Conservation (phyloP, 2,113 vertebrate genomes). For the Salvelinus alpinus region DNA sequence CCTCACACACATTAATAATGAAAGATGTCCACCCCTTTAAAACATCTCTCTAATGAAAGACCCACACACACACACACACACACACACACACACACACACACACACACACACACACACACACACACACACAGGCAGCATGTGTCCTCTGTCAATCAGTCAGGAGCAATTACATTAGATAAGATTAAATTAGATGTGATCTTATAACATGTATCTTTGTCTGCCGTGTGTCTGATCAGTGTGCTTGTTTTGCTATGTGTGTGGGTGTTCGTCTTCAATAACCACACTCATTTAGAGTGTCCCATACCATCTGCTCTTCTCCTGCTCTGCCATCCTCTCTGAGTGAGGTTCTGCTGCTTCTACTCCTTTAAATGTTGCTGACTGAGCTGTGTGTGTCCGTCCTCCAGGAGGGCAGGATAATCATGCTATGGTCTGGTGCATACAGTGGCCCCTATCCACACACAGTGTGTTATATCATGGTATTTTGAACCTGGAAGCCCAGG, state of each 20-base stretch:
- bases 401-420: neutral
- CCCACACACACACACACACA: neutral
- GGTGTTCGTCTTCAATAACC: conserved; percentile 18
- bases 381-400: neutral
- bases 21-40: neutral
- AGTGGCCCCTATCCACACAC: neutral
- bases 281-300: too few species aligned
- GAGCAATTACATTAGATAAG: conserved; percentile 49
- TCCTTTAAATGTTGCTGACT: neutral
- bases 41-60: neutral
- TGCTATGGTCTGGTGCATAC: neutral
- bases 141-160: conserved; percentile 28
- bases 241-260: conserved; percentile 46
- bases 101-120: neutral
- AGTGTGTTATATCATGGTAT: conserved; percentile 34
- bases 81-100: neutral
- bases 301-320: too few species aligned
- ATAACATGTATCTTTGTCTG: conserved; percentile 29
- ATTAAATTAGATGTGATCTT: conserved; percentile 29
- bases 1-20: conserved; percentile 8
- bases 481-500: conserved; percentile 37
- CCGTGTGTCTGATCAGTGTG: neutral
- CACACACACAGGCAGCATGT: neutral
- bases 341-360: neutral
- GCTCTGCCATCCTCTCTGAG: conserved; percentile 25